Base-by-base conservation (phyloP, 2,888 invertebrate species). In the Drosophila hamatofila region DNA sequence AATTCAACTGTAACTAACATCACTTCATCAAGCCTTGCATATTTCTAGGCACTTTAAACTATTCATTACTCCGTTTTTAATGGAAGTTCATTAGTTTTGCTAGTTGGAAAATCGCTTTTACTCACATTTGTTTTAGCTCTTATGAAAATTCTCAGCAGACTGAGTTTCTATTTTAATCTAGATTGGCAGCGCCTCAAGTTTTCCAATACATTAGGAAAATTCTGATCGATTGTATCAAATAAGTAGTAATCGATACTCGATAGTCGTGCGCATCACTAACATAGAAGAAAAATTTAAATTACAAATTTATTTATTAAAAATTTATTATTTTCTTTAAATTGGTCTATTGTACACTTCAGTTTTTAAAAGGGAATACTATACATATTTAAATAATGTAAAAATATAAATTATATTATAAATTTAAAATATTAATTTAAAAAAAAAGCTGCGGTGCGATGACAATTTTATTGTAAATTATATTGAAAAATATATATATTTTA, bases 121-220 rank as follows among this genome's bases (percentile, higher is more conserved):
- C 90, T 89, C 83, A 89, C 88, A 82, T 89, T 83, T 87, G 72
- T 86, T 85, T 79, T 64, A 89, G 78, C 87, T 90, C 89, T 90
- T 89, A 89, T 90, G 85, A 85, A 85, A 85, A 85, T 78, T 86
- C 87, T 88, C 74, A 82, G 84, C 78, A 78, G 75, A 84, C 84
- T 81, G 67, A 77, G 81, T 81, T 77, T 81, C 66, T 66, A 70
- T 77, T 77, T 61, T 27, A 48, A 25, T 58, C 58, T 46, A 81
- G 77, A 77, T 77, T 77, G 81, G 77, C 77, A 77, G 81, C 73
- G 9, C 77, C 63, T 21, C 23, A 54, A 42, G 21, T 77, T 77
- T 77, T 81, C 66, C 81, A 77, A 71, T 77, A 81, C 23, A 27
- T 46, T 59, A 16, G 23, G 71, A 46, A 58, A 46, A 41, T 30